These are phyloP conservation scores for Cyprinodon diabolis DNA, from an alignment of 2,797 vertebrate genomes.

Conservation along the genomic window DNA sequence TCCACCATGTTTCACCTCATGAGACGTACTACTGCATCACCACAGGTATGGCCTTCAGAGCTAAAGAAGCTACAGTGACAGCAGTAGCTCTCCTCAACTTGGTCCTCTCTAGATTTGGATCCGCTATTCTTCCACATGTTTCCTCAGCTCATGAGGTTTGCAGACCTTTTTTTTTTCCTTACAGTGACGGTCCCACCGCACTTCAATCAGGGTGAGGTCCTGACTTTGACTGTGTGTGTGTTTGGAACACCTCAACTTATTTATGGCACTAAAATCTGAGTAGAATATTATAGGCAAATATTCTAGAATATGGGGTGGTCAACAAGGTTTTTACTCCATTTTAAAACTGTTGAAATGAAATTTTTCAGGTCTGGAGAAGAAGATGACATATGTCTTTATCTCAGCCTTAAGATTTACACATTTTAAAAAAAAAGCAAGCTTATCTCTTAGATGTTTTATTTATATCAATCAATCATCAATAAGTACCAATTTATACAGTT, in stretches of 20 bases:
- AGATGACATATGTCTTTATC: not conserved
- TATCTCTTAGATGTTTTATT: no score
- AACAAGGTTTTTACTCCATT: not conserved
- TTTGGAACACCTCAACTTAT: no score
- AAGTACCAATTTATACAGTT: no score
- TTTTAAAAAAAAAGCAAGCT: no score
- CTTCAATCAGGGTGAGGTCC: not conserved
- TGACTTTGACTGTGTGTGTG: not conserved
- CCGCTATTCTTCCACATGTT: no score
- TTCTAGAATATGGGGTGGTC: not conserved
- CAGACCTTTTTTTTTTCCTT: no score
- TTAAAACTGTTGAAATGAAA: not conserved
- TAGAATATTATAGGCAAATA: not conserved
- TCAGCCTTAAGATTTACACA: no score
- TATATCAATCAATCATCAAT: no score
- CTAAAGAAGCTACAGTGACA: not conserved
- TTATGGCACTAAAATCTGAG: not conserved
- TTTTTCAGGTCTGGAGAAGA: not conserved
- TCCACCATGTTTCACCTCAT: slow-evolving; percentile 84
- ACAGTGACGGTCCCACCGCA: not conserved
- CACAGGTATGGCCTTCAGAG: slow-evolving; percentile 54
- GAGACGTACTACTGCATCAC: slow-evolving; percentile 86
- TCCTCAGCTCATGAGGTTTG: no score
- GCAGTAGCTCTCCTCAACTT: no score
- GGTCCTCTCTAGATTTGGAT: no score